Conservation (phyloP, 2,797 vertebrate genomes). For the Tapera naevia region DNA sequence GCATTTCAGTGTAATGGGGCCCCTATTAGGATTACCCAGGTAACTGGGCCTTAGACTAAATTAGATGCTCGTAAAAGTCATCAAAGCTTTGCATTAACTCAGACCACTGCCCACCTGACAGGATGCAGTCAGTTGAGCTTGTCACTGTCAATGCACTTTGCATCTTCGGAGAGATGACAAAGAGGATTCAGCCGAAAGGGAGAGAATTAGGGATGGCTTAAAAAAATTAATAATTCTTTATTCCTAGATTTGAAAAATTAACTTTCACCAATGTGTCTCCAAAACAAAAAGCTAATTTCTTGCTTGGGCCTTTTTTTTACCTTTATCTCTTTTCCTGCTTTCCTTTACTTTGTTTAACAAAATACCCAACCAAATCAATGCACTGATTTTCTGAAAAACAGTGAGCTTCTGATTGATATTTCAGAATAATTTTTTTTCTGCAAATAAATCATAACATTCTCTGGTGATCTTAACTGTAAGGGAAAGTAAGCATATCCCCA, state of each 20-base stretch:
- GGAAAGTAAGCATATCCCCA: background rate
- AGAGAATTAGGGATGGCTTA: background rate
- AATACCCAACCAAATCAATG: background rate
- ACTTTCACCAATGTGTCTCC: background rate
- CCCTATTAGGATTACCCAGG: background rate
- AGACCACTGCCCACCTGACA: background rate
- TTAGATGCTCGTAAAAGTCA: background rate
- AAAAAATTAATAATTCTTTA: background rate
- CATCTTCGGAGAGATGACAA: background rate
- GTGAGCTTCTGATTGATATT: background rate
- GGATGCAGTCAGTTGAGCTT: background rate
- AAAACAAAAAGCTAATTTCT: background rate
- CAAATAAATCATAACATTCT: background rate
- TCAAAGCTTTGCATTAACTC: background rate
- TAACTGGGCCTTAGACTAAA: background rate
- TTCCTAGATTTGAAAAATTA: background rate
- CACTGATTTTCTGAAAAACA: constrained; percentile 11
- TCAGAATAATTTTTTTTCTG: background rate
- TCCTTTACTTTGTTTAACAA: background rate
- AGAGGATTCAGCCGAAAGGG: background rate
- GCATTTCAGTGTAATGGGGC: background rate
- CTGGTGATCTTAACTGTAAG: background rate
- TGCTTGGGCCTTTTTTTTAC: background rate
- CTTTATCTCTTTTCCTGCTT: background rate
- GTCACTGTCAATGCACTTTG: background rate